Evolutionary conservation across 2,113 vertebrate species (phyloP).

Genomic region (Silurus glanis): DNA sequence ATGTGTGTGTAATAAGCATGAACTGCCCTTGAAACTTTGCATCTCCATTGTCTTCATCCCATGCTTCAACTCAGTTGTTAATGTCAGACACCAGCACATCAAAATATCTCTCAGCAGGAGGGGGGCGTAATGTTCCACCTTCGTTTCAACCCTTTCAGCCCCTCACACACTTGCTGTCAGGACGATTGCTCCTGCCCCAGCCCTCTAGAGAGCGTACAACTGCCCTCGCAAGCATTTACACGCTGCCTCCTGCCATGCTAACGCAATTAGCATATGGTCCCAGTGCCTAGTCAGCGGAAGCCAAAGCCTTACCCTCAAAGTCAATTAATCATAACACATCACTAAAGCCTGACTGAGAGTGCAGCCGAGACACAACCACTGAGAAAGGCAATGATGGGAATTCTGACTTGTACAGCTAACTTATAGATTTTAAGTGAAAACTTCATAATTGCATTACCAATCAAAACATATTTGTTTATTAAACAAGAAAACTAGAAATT

Average conservation of each 20-base stretch:
- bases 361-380: conserved; percentile 17
- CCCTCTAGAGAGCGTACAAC: conserved; percentile 42
- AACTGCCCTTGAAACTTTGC: background rate
- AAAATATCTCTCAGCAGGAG: conserved; percentile 50
- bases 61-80: conserved; percentile 27
- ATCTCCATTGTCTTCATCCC: conserved; percentile 22
- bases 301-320: conserved; percentile 65
- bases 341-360: conserved; percentile 26
- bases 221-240: conserved; percentile 47
- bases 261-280: conserved; percentile 71
- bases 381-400: background rate
- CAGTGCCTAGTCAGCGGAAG: conserved; percentile 63
- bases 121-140: conserved; percentile 47
- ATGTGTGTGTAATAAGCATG: background rate
- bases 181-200: conserved; percentile 33
- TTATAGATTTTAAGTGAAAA: background rate
- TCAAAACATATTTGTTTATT: background rate
- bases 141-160: conserved; percentile 42
- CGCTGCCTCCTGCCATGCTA: conserved; percentile 63
- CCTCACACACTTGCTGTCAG: conserved; percentile 28
- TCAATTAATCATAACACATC: conserved; percentile 68
- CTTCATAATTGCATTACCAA: background rate
- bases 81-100: conserved; percentile 39
- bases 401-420: conserved; percentile 9
- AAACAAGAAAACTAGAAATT: background rate